These are phyloP conservation scores for Proisotoma minuta DNA, from an alignment of 2,888 invertebrate genomes.

Conservation along the genomic window DNA sequence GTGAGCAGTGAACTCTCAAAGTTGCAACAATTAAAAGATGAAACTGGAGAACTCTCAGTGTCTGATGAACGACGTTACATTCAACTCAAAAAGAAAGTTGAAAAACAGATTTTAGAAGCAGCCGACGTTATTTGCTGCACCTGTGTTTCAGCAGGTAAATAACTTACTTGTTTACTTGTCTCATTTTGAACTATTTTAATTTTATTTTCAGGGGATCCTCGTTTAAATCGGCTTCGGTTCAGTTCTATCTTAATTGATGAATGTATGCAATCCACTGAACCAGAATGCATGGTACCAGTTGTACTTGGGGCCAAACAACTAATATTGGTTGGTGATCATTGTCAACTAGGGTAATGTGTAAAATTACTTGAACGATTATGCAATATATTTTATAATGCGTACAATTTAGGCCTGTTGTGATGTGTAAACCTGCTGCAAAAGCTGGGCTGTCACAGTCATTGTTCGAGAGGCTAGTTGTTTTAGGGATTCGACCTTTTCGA, in stretches of 20 bases:
- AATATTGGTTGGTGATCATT: slow-evolving; percentile 95
- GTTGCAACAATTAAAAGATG: slow-evolving; percentile 92
- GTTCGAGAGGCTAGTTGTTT: slow-evolving; percentile 92
- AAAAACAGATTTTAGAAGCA: slow-evolving; percentile 82
- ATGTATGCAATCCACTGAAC: slow-evolving; percentile 75
- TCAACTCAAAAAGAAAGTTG: slow-evolving; percentile 81
- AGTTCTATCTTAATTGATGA: slow-evolving; percentile 95
- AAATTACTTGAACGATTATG: too few relatives aligned
- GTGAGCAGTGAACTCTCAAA: slow-evolving; percentile 84
- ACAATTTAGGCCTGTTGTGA: slow-evolving; percentile 98
- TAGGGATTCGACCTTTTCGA: slow-evolving; percentile 94
- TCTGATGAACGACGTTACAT: slow-evolving; percentile 93
- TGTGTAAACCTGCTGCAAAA: slow-evolving; percentile 97
- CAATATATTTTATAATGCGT: too few relatives aligned
- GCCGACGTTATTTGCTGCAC: slow-evolving; percentile 99
- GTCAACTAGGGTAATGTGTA: too few relatives aligned
- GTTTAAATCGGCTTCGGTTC: slow-evolving; percentile 88
- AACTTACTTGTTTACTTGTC: too few relatives aligned
- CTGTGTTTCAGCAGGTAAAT: slow-evolving; percentile 82
- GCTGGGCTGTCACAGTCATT: slow-evolving; percentile 95
- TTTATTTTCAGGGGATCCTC: slow-evolving; percentile 64
- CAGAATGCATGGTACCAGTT: slow-evolving; percentile 98
- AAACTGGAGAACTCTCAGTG: slow-evolving; percentile 93
- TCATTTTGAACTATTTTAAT: not conserved
- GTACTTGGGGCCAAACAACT: slow-evolving; percentile 88